Evolutionary conservation across 2,113 vertebrate species (phyloP), one percentile per base, ranked within the genome.

Genomic region (Anoura caudifer): DNA sequence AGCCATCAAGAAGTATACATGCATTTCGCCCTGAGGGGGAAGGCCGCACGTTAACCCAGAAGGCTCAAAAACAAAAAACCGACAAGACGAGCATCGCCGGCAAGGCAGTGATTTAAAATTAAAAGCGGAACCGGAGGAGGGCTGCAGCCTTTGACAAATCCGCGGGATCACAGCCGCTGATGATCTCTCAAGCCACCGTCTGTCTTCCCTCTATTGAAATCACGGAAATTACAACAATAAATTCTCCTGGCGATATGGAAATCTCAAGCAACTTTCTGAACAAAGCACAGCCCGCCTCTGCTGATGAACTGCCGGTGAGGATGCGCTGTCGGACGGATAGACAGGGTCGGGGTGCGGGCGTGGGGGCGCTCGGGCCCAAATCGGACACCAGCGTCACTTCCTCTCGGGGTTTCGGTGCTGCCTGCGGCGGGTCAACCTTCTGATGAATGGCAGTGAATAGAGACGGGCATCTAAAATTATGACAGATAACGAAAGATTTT

Each of bases 41-140:
- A 91, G 13, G 1, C 7, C 56, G 3, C 41, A 38, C 52, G 65
- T 43, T 87, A 83, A 90, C 84, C 36, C 63, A 75, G 87, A 73
- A 12, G 13, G 1, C 38, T 67, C 83, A 54, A 15, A 43, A 36
- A 69, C 45, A 56, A 67, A 54, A 36, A 87, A 2, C 7, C 19
- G 93, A 33, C 19, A 77, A 36, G 84, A 87, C 31, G 16, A 73
- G 77, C 45, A 31, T 61, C 82, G 47, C 89, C 50, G 65, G 20
- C 7, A 61, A 84, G 13, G 11, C 24, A 87, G 43, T 82, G 73
- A 92, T 87, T 93, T 94, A 91, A 92, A 91, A 91, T 88, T 76
- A 82, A 93, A 81, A 80, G 13, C 31, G 76, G 54, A 79, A n/a
- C 10, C 24, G 90, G 75, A 84, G 61, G 38, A 12, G 94, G 84